These are phyloP conservation scores for Dascillus cervinus DNA, from an alignment of 2,888 invertebrate genomes.

Conservation along the genomic window DNA sequence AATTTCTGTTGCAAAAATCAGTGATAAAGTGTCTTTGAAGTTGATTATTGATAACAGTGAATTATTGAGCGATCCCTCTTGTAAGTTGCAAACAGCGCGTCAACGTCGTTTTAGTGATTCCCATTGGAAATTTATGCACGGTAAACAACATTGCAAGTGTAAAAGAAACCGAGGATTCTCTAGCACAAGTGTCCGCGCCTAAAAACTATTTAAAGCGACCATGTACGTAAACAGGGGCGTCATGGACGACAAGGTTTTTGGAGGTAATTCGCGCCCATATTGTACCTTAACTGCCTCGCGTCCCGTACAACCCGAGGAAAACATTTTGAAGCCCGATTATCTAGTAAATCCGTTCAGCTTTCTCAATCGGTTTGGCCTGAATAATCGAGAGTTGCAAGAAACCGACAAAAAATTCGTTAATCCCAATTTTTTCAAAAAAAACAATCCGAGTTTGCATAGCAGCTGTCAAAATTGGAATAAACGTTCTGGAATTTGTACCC, in stretches of 20 bases:
- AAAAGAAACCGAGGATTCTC: not conserved
- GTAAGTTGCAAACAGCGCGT: not conserved
- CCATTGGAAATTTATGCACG: not conserved
- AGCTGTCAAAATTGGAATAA: not conserved
- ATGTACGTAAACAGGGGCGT: too few relatives aligned
- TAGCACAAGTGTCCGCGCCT: slow-evolving; percentile 1
- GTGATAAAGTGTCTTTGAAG: too few relatives aligned
- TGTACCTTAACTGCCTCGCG: slow-evolving; percentile 7
- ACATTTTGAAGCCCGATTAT: slow-evolving; percentile 6
- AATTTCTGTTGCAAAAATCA: too few relatives aligned
- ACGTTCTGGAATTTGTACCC: not conserved
- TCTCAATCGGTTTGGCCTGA: slow-evolving; percentile 8
- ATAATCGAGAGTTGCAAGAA: slow-evolving; percentile 2
- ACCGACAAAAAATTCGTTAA: slow-evolving; percentile 13
- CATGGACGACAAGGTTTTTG: too few relatives aligned
- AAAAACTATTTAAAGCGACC: not conserved
- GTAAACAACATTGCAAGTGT: not conserved
- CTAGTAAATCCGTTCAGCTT: slow-evolving; percentile 6
- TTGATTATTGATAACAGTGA: too few relatives aligned
- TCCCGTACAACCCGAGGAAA: slow-evolving; percentile 4
- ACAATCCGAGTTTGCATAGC: slow-evolving; percentile 12
- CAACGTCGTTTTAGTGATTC: not conserved
- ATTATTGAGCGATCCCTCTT: too few relatives aligned
- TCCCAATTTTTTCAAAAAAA: slow-evolving; percentile 18
- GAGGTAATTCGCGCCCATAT: slow-evolving; percentile 11